Percentiles rank a stretch among this genome's conserved stretches.
These are phyloP conservation scores for Sinocyclocheilus anophthalmus DNA, from an alignment of 2,113 vertebrate genomes.

Conservation along the genomic window DNA sequence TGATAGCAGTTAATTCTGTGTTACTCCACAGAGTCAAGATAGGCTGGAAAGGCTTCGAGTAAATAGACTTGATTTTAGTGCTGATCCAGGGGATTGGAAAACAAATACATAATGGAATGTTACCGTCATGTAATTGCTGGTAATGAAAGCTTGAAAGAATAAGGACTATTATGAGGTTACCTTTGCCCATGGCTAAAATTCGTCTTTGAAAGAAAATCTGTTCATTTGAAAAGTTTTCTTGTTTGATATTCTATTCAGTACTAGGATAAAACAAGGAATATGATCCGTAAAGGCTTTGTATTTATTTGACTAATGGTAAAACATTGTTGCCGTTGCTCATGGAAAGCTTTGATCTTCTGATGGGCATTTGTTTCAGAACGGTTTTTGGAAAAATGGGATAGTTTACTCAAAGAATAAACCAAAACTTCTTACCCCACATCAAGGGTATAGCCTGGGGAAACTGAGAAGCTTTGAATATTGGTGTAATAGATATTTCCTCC, in stretches of 20 bases:
- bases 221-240: not conserved
- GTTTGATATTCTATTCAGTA: not conserved
- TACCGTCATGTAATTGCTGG: conserved; percentile 46
- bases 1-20: conserved; percentile 53
- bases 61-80: conserved; percentile 27
- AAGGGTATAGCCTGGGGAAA: conserved; percentile 9
- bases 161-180: conserved; percentile 27
- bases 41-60: conserved; percentile 40
- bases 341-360: conserved; percentile 16
- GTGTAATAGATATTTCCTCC: not conserved
- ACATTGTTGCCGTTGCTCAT: not conserved
- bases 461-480: not conserved
- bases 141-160: conserved; percentile 44
- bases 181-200: not conserved
- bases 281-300: conserved; percentile 3
- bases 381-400: not conserved
- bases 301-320: conserved; percentile 16
- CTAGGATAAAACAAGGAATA: conserved; percentile 12
- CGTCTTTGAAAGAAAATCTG: conserved; percentile 33
- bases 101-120: conserved; percentile 43
- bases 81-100: conserved; percentile 43
- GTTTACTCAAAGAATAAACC: conserved; percentile 11
- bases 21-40: conserved; percentile 32
- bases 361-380: not conserved
- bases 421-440: conserved; percentile 23